Conservation (phyloP, 2,113 vertebrate species). For the Coptodon bakossiorum region DNA sequence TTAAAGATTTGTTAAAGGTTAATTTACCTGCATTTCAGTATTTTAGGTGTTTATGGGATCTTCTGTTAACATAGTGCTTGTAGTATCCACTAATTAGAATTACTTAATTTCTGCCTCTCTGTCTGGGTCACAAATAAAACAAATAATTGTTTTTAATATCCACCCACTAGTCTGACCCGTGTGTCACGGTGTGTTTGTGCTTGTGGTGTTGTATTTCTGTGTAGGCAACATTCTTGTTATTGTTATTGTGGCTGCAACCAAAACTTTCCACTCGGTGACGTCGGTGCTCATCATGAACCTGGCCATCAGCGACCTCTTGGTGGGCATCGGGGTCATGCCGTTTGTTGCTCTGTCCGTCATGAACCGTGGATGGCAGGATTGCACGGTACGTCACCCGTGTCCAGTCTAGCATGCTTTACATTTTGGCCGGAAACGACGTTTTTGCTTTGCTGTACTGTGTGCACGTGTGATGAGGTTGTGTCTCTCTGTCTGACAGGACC, state of each 20-base stretch:
- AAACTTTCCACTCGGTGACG: slow-evolving; percentile 73
- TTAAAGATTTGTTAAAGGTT: background rate
- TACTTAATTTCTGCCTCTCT: background rate
- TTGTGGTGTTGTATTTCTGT: background rate
- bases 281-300: slow-evolving; percentile 78
- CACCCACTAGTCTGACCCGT: background rate
- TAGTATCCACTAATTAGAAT: background rate
- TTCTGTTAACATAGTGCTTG: background rate
- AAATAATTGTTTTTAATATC: background rate
- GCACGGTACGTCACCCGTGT: slow-evolving; percentile 52
- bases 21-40: background rate
- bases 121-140: background rate
- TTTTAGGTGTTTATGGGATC: background rate
- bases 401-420: background rate
- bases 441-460: background rate
- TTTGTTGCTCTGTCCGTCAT: slow-evolving; percentile 75
- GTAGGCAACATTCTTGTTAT: slow-evolving; percentile 77
- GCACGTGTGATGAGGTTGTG: background rate
- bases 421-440: background rate
- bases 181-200: background rate
- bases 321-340: slow-evolving; percentile 78
- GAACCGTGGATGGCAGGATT: slow-evolving; percentile 67
- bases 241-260: slow-evolving; percentile 73
- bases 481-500: slow-evolving; percentile 53
- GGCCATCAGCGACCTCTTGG: slow-evolving; percentile 78